phyloP scores from a whole-genome alignment of 2,888 invertebrate genomes.

The Actias luna region DNA sequence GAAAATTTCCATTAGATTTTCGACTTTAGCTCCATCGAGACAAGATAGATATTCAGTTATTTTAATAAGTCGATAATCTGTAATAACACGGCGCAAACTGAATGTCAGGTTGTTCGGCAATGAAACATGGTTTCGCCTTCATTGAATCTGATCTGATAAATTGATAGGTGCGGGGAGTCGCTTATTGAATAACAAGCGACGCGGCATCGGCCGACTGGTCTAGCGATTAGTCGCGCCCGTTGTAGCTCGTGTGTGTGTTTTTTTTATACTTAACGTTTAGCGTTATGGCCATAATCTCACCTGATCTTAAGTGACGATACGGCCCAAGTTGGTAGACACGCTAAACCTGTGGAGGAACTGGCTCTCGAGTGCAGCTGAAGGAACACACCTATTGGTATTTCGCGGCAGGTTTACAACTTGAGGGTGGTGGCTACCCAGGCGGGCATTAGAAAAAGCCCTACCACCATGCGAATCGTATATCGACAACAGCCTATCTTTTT shows the following conservation, averaged over 20 bases:
- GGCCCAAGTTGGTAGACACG: no score
- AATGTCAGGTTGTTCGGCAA: conserved; percentile 66
- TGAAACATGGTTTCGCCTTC: conserved; percentile 80
- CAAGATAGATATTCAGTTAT: conserved; percentile 25
- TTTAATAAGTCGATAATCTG: conserved; percentile 35
- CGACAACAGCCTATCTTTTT: no score
- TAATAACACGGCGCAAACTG: conserved; percentile 44
- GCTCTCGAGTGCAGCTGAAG: no score
- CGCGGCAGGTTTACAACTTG: no score
- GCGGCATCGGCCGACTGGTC: conserved; percentile 48
- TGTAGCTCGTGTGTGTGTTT: conserved; percentile 24
- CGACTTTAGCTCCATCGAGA: not conserved
- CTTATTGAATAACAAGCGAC: conserved; percentile 80
- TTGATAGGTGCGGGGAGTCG: conserved; percentile 69
- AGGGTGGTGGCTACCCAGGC: no score
- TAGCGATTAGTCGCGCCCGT: conserved; percentile 32
- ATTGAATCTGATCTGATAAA: conserved; percentile 80
- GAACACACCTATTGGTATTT: no score
- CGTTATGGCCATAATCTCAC: no score
- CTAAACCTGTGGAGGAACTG: no score
- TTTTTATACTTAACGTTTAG: conserved; percentile 24
- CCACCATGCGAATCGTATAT: no score
- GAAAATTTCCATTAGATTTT: conserved; percentile 16
- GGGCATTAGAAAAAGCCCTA: no score
- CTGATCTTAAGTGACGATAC: no score